These are phyloP conservation scores for Poeciliopsis paucimaculata DNA, from an alignment of 2,797 vertebrate species.

Conservation along the genomic window DNA sequence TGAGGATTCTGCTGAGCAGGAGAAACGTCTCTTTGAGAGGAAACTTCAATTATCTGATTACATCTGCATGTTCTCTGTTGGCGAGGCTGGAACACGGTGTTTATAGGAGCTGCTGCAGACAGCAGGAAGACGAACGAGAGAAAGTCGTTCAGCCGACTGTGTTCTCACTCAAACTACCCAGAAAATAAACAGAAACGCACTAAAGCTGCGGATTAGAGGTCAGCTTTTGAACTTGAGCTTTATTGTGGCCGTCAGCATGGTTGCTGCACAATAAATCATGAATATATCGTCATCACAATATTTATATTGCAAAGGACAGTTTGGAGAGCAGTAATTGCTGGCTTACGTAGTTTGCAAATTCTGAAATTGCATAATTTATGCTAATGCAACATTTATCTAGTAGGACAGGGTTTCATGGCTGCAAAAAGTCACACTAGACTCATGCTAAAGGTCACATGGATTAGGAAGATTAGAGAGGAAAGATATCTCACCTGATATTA, in stretches of 20 bases:
- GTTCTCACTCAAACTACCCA: not conserved
- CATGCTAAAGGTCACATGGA: too few species aligned
- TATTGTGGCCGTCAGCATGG: not conserved
- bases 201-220: not conserved
- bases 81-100: not conserved
- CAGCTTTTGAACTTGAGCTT: not conserved
- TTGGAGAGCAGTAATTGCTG: too few species aligned
- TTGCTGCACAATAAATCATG: not conserved
- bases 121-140: not conserved
- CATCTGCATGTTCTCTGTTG: not conserved
- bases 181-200: not conserved
- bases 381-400: too few species aligned
- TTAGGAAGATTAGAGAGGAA: too few species aligned
- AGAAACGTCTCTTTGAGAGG: not conserved
- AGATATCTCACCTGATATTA: too few species aligned
- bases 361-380: too few species aligned
- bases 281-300: too few species aligned
- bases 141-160: not conserved
- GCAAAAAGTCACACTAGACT: too few species aligned
- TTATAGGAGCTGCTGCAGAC: not conserved
- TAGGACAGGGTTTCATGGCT: too few species aligned
- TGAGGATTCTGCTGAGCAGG: not conserved
- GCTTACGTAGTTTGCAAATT: too few species aligned
- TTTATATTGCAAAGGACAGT: too few species aligned
- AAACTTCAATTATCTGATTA: constrained; percentile 9